Evolutionary conservation across 2,113 vertebrate species (phyloP).

Genomic region (Nycticryphes semicollaris): DNA sequence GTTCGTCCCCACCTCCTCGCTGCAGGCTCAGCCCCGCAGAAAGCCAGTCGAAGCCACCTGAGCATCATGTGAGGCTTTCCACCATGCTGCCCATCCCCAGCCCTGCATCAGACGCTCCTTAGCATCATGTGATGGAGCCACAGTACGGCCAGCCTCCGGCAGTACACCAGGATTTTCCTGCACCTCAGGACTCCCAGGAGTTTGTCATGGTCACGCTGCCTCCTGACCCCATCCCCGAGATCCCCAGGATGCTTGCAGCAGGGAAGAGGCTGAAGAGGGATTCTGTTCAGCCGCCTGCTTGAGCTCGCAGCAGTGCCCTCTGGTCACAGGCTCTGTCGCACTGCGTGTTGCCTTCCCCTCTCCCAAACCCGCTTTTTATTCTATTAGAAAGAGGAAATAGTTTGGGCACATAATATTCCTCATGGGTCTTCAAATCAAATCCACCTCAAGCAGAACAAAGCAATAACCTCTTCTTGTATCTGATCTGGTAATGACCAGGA

Average conservation of each 20-base stretch:
- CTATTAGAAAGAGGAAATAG: slow-evolving; percentile 18
- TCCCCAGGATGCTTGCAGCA: background rate
- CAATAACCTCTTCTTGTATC: background rate
- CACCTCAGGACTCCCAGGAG: background rate
- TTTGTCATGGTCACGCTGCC: background rate
- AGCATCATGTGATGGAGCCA: slow-evolving; percentile 47
- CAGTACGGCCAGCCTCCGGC: background rate
- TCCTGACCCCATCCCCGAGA: background rate
- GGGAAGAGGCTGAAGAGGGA: background rate
- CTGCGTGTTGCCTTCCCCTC: background rate
- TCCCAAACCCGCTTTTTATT: background rate
- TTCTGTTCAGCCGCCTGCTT: background rate
- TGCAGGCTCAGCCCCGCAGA: background rate
- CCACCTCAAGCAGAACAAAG: background rate
- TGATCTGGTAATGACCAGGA: slow-evolving; percentile 14
- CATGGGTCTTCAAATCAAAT: slow-evolving; percentile 32
- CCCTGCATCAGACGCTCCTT: background rate
- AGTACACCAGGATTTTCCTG: background rate
- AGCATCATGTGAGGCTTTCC: slow-evolving; percentile 57
- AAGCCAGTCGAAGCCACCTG: slow-evolving; percentile 24
- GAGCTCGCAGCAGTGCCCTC: background rate
- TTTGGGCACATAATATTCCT: slow-evolving; percentile 17
- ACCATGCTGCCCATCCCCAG: background rate
- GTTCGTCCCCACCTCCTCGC: background rate
- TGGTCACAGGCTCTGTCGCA: background rate